Base-by-base conservation (phyloP, 2,888 invertebrate genomes). In the Limnephilus lunatus region DNA sequence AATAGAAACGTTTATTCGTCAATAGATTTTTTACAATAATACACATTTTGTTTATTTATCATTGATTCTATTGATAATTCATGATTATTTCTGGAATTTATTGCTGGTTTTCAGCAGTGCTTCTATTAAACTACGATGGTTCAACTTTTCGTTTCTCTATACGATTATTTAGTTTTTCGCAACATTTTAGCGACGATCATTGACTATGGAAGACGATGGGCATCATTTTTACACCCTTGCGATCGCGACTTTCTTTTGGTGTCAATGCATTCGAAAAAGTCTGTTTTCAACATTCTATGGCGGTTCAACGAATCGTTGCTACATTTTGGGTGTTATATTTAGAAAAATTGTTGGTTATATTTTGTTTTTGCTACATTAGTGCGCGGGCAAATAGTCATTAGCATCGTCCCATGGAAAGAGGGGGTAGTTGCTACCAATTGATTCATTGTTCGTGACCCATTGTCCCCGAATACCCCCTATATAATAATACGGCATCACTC, bases 341-440 rank as follows among this genome's bases (percentile, higher is more conserved):
- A 25, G 68, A 68, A 68, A 68, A n/a, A 5, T 5, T 25, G 68
- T 68, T n/a, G 68, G 68, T 25, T 68, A 25, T 68, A 68, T 68
- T 68, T 83, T 35, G 35, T 35, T 83, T 83, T 83, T 25, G 83
- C 32, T 83, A 25, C 83, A 83, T 83, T 83, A 83, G 83, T 25
- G 83, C 35, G 83, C 35, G 83, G 83, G 83, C 35, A 83, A 83
- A 83, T 35, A 83, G 7, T 35, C 83, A 83, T 83, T 83, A 83
- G 35, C 83, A 83, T 83, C 32, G 35, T 19, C 83, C 83, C 9
- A 25, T 25, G 25, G 48, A 48, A 9, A n/a, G 68, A 9, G 68
- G 25, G 83, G 83, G 83, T 83, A 83, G 83, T 32, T 30, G 30
- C 48, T 90, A 90, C 83, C 90, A 90, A 90, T 90, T 90, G 90